Conservation (phyloP, 2,888 invertebrate genomes). For the Euzetes globulus region DNA sequence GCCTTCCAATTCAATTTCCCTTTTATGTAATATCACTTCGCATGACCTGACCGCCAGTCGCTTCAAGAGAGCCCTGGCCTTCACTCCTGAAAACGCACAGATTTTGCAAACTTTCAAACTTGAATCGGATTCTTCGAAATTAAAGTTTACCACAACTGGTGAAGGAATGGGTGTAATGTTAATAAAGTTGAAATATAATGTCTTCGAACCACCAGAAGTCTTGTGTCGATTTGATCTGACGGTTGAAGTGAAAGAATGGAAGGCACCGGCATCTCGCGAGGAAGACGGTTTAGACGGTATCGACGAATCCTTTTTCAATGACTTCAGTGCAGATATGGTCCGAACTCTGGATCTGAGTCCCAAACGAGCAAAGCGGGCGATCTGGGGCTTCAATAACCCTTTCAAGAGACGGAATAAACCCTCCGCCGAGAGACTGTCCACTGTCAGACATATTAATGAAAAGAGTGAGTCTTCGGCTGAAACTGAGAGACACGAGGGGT, state of each 20-base stretch:
- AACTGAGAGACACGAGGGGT: not conserved
- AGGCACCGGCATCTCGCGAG: not conserved
- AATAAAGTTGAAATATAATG: slow-evolving; percentile 41
- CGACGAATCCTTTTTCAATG: not conserved
- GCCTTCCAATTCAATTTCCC: slow-evolving; percentile 38
- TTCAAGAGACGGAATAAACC: not conserved
- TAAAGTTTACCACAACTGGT: slow-evolving; percentile 40
- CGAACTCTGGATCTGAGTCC: not conserved
- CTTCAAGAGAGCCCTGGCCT: slow-evolving; percentile 40
- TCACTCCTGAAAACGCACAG: slow-evolving; percentile 42
- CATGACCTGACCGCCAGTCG: slow-evolving; percentile 37
- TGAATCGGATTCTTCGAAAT: slow-evolving; percentile 9
- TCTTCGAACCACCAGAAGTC: slow-evolving; percentile 37
- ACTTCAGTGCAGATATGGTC: not conserved
- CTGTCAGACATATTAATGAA: not conserved
- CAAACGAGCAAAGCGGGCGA: not conserved
- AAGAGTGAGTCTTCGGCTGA: not conserved
- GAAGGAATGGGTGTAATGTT: slow-evolving; percentile 41
- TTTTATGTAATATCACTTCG: slow-evolving; percentile 38
- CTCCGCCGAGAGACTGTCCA: not conserved
- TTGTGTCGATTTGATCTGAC: slow-evolving; percentile 38
- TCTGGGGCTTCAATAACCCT: not conserved
- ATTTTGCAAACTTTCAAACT: slow-evolving; percentile 42
- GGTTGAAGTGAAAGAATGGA: slow-evolving; percentile 36
- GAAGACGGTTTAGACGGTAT: not conserved